These are phyloP conservation scores for Perca fluviatilis DNA, from an alignment of 2,113 vertebrate genomes.

Conservation along the genomic window DNA sequence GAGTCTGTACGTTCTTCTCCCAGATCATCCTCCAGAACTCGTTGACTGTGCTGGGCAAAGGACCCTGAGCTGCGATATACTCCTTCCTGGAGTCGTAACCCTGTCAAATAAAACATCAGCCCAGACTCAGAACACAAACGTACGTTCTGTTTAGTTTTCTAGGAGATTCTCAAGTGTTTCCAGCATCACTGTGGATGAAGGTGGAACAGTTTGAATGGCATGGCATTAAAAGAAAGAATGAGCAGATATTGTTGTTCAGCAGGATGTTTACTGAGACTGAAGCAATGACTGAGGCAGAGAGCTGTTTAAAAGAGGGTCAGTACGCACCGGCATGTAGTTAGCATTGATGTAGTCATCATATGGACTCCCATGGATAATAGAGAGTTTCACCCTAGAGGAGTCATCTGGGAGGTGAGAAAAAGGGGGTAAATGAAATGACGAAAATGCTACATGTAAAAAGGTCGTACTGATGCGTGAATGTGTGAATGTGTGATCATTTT, in stretches of 20 bases:
- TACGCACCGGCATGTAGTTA: slow-evolving; percentile 94
- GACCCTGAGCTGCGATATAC: slow-evolving; percentile 96
- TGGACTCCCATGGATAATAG: slow-evolving; percentile 81
- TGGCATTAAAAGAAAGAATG: slow-evolving; percentile 10
- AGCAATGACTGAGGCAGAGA: slow-evolving; percentile 30
- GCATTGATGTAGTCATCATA: slow-evolving; percentile 96
- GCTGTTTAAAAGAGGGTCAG: slow-evolving; percentile 46
- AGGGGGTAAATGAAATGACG: slow-evolving; percentile 39
- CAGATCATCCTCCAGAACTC: slow-evolving; percentile 99
- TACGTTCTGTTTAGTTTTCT: not conserved
- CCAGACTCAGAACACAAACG: slow-evolving; percentile 21
- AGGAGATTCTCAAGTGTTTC: not conserved
- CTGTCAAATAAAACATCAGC: slow-evolving; percentile 78
- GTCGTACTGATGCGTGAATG: not conserved
- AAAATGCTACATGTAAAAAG: not conserved
- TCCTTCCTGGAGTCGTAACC: slow-evolving; percentile 92
- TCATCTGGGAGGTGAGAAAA: slow-evolving; percentile 86
- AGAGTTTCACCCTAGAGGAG: slow-evolving; percentile 94
- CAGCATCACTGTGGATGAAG: not conserved
- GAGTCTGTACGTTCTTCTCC: slow-evolving; percentile 91
- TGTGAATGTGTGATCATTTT: not conserved
- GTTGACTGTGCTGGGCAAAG: slow-evolving; percentile 89
- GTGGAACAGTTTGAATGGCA: not conserved
- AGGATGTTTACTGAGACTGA: slow-evolving; percentile 6
- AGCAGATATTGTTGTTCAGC: not conserved